Conservation (phyloP, 2,888 invertebrate species). For the Rhagium mordax region DNA sequence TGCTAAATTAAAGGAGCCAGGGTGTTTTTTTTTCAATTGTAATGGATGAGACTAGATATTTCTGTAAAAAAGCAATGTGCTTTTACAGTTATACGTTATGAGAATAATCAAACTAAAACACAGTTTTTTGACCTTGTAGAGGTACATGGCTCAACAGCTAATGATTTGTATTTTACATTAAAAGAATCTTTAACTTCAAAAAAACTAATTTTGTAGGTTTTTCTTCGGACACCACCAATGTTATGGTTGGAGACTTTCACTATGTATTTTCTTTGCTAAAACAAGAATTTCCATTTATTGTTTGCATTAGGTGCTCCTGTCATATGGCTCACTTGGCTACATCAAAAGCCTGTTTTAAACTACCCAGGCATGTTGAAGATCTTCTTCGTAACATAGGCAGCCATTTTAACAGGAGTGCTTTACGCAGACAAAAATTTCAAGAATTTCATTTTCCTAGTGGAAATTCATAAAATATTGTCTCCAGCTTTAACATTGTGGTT, state of each 20-base stretch:
- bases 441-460: slow-evolving; percentile 61
- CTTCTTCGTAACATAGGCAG: slow-evolving; percentile 54
- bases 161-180: not conserved
- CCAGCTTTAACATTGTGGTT: slow-evolving; percentile 59
- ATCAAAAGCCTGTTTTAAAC: slow-evolving; percentile 61
- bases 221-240: slow-evolving; percentile 38
- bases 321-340: slow-evolving; percentile 59
- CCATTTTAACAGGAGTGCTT: slow-evolving; percentile 52
- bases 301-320: slow-evolving; percentile 61
- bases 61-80: slow-evolving; percentile 35
- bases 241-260: slow-evolving; percentile 33
- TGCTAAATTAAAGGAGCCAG: slow-evolving; percentile 14
- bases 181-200: slow-evolving; percentile 25
- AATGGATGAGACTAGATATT: slow-evolving; percentile 43
- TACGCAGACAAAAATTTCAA: slow-evolving; percentile 50
- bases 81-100: slow-evolving; percentile 23
- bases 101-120: not conserved
- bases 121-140: slow-evolving; percentile 7
- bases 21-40: slow-evolving; percentile 37
- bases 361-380: slow-evolving; percentile 58
- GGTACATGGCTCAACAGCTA: slow-evolving; percentile 4
- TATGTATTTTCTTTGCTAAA: slow-evolving; percentile 32
- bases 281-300: slow-evolving; percentile 48
- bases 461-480: slow-evolving; percentile 59
- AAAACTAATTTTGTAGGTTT: slow-evolving; percentile 32